Conservation (phyloP, 2,888 invertebrate species). For the Drosophila histrio region DNA sequence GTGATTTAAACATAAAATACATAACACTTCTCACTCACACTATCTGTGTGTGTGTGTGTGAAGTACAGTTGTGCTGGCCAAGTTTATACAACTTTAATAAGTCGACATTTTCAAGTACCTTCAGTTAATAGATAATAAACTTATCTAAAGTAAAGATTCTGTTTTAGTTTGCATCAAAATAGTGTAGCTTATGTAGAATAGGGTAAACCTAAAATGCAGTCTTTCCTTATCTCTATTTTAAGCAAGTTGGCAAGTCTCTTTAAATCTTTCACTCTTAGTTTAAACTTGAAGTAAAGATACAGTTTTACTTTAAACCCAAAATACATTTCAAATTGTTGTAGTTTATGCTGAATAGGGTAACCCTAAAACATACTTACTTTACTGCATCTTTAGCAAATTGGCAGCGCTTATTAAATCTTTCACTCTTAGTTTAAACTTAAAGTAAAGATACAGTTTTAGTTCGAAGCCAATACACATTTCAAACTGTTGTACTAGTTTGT, state of each 20-base stretch:
- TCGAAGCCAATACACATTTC: too few relatives aligned
- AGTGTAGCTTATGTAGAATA: not conserved
- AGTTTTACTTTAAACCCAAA: too few relatives aligned
- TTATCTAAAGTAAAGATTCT: not conserved
- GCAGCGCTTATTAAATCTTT: too few relatives aligned
- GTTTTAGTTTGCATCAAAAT: not conserved
- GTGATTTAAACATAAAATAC: slow-evolving; percentile 49
- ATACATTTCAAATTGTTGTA: too few relatives aligned
- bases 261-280: not conserved
- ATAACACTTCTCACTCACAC: too few relatives aligned
- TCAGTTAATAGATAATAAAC: not conserved
- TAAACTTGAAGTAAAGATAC: not conserved
- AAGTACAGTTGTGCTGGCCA: slow-evolving; percentile 21
- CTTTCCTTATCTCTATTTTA: not conserved
- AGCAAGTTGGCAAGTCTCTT: not conserved
- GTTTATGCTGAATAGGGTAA: too few relatives aligned
- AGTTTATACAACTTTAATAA: not conserved
- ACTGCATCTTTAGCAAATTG: too few relatives aligned
- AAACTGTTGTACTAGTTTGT: too few relatives aligned
- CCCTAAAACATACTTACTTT: too few relatives aligned
- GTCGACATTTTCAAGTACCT: not conserved
- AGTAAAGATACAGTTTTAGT: too few relatives aligned
- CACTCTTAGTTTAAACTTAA: too few relatives aligned
- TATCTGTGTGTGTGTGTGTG: not conserved
- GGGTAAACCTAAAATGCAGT: not conserved